Evolutionary conservation across 1,140 invertebrate genomes (phyloP).

Genomic region (Leptopilina boulardi): DNA sequence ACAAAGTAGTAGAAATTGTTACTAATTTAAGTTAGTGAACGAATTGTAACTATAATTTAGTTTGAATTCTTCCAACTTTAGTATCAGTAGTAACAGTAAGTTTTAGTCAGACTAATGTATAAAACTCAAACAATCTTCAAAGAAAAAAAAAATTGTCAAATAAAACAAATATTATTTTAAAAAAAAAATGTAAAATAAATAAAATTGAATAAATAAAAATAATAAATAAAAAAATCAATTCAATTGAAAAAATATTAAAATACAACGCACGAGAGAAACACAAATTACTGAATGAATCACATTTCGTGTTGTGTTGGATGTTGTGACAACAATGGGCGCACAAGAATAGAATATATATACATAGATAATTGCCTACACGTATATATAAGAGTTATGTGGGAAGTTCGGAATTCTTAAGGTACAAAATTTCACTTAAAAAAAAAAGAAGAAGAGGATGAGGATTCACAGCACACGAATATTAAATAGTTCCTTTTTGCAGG

Average conservation of each 20-base stretch:
- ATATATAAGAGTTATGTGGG: neutral
- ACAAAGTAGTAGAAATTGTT: too few relatives aligned
- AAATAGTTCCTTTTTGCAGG: constrained; percentile 39
- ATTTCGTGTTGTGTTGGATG: constrained; percentile 21
- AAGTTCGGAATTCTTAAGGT: neutral
- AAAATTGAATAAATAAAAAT: neutral
- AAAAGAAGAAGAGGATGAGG: constrained; percentile 18
- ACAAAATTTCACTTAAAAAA: constrained; percentile 47
- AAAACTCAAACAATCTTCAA: too few relatives aligned
- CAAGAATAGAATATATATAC: constrained; percentile 39
- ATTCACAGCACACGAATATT: constrained; percentile 43
- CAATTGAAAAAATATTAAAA: neutral
- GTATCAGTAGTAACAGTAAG: too few relatives aligned
- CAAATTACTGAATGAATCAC: neutral
- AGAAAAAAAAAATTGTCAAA: neutral
- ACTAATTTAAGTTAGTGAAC: too few relatives aligned
- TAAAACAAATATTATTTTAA: neutral
- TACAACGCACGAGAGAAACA: neutral
- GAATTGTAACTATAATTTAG: too few relatives aligned
- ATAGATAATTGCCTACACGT: neutral
- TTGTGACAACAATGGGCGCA: constrained; percentile 54
- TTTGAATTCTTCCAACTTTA: too few relatives aligned
- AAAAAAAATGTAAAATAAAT: neutral
- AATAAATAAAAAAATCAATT: neutral
- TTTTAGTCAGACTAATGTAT: too few relatives aligned